A percentile compares a stretch with the other conserved stretches of the same genome.
These are phyloP conservation scores for Cyprinus carpio DNA, from an alignment of 2,113 vertebrate genomes.

Conservation along the genomic window DNA sequence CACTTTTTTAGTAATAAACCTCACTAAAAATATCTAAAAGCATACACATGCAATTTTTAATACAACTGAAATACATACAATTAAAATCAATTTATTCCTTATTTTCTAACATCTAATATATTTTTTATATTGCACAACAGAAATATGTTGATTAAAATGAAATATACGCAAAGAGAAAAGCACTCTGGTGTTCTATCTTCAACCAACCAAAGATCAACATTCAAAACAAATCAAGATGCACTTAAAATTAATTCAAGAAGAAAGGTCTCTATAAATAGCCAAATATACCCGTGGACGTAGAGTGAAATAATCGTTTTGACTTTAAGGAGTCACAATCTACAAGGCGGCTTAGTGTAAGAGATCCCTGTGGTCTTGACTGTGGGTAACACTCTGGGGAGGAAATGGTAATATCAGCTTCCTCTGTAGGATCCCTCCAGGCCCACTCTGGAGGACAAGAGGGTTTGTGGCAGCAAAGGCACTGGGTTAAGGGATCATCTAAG, in stretches of 20 bases:
- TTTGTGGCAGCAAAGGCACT: constrained; percentile 37
- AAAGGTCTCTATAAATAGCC: neutral
- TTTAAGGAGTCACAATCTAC: neutral
- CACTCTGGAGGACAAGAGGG: constrained; percentile 44
- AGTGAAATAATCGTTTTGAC: constrained; percentile 24
- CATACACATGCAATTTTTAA: neutral
- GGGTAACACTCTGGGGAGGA: constrained; percentile 25
- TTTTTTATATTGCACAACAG: neutral
- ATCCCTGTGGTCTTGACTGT: constrained; percentile 32
- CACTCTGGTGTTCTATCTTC: neutral
- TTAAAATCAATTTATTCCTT: neutral
- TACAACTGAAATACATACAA: neutral
- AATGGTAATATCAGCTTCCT: constrained; percentile 26
- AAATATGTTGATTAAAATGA: neutral
- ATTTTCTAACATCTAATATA: neutral
- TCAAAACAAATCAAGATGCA: neutral
- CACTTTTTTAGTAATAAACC: neutral
- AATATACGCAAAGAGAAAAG: neutral
- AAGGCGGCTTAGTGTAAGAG: constrained; percentile 38
- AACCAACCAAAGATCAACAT: neutral
- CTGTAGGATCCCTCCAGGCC: constrained; percentile 24
- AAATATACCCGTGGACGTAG: neutral
- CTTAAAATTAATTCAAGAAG: neutral
- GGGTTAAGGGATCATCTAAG: constrained; percentile 41
- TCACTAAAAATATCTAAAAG: neutral